A percentile compares a stretch with the other conserved stretches of the same genome.
phyloP scores from a whole-genome alignment of 2,888 invertebrate genomes.

The Hypercompe scribonia region DNA sequence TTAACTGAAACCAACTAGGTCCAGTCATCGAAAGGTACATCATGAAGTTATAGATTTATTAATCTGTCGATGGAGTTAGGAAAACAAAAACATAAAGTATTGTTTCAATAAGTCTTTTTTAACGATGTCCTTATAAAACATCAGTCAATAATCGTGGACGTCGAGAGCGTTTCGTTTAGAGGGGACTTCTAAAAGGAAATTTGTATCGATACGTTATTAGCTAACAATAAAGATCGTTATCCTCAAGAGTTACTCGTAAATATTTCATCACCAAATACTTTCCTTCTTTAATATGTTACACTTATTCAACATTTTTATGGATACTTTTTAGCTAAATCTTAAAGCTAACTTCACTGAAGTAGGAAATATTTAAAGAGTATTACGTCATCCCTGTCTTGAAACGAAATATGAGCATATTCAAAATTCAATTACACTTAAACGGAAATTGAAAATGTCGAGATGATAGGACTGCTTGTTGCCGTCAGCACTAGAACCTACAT shows the following conservation, averaged over 20 bases:
- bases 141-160: neutral
- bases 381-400: constrained; percentile 26
- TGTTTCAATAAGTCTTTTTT: neutral
- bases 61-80: neutral
- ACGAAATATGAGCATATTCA: constrained; percentile 56
- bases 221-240: neutral
- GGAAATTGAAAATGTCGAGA: constrained; percentile 77
- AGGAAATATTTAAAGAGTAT: constrained; percentile 30
- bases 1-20: neutral
- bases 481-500: constrained; percentile 51
- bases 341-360: constrained; percentile 5
- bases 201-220: neutral
- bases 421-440: constrained; percentile 76
- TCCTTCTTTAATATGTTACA: neutral
- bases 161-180: neutral
- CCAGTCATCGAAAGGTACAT: neutral
- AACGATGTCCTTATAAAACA: neutral
- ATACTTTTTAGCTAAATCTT: neutral
- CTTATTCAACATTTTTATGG: neutral
- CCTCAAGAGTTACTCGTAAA: neutral
- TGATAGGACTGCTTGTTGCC: constrained; percentile 53
- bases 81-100: neutral
- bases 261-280: neutral
- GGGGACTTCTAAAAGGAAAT: neutral
- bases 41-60: neutral